Evolutionary conservation across 2,113 vertebrate species (phyloP).

Genomic region (Solea solea): DNA sequence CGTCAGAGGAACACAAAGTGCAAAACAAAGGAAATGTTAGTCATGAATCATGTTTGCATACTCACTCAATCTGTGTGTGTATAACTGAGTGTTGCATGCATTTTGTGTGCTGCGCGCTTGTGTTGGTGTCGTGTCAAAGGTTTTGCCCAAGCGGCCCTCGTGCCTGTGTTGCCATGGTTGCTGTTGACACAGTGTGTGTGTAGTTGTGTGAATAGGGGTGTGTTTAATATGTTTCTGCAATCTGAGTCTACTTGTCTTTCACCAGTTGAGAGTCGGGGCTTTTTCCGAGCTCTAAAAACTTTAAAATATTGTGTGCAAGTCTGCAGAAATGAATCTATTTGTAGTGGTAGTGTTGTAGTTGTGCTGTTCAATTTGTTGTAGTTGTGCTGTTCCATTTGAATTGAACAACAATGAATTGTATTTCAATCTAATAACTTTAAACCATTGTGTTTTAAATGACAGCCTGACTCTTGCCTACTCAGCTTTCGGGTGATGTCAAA

Average conservation of each 20-base stretch:
- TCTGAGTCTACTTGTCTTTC: conserved; percentile 16
- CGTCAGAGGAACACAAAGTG: conserved; percentile 32
- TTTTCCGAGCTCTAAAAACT: neutral
- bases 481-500: too few species aligned
- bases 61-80: conserved; percentile 27
- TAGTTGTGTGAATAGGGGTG: conserved; percentile 47
- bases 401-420: too few species aligned
- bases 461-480: too few species aligned
- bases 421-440: too few species aligned
- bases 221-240: conserved; percentile 46
- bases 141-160: conserved; percentile 32
- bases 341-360: too few species aligned
- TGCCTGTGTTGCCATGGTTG: conserved; percentile 62
- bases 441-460: too few species aligned
- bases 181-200: conserved; percentile 67
- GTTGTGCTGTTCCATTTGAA: too few species aligned
- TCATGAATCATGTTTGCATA: conserved; percentile 54
- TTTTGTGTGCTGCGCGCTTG: neutral
- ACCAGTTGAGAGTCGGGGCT: neutral
- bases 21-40: conserved; percentile 57
- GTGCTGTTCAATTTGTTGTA: too few species aligned
- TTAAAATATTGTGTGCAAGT: too few species aligned
- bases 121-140: conserved; percentile 12
- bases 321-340: neutral
- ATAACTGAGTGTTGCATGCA: neutral